These are phyloP conservation scores for Meloe dianella DNA, from an alignment of 2,888 invertebrate genomes.

Conservation along the genomic window DNA sequence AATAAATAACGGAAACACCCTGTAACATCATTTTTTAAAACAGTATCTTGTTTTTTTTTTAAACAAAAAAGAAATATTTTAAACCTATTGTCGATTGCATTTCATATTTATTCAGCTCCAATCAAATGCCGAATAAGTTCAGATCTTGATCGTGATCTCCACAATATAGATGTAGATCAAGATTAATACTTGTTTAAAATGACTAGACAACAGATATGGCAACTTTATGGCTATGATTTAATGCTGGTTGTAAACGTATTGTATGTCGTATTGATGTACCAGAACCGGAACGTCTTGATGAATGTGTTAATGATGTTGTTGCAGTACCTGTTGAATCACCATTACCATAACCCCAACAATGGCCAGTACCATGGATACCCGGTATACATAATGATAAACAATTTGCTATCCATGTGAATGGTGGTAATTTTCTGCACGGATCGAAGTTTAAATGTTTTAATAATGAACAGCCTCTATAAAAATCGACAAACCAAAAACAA, in stretches of 20 bases:
- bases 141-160: neutral
- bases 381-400: conserved; percentile 55
- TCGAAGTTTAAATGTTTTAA: conserved; percentile 52
- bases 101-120: neutral
- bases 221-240: conserved; percentile 53
- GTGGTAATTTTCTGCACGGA: conserved; percentile 67
- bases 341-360: conserved; percentile 52
- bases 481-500: conserved; percentile 4
- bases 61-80: too few species aligned
- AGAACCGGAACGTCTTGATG: conserved; percentile 55
- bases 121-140: neutral
- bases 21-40: neutral
- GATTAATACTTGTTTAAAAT: conserved; percentile 3
- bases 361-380: conserved; percentile 47
- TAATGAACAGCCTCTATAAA: conserved; percentile 51
- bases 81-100: neutral
- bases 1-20: neutral
- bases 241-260: conserved; percentile 53
- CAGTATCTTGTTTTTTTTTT: too few species aligned
- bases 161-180: neutral
- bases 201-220: conserved; percentile 57
- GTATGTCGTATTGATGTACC: conserved; percentile 54
- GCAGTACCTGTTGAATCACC: conserved; percentile 50
- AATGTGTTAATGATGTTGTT: conserved; percentile 55
- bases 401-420: conserved; percentile 74